Evolutionary conservation across 92 coral and sea anemone genomes (phyloP), one percentile per base, ranked within the genome.

Genomic region (Bergia puertoricense): DNA sequence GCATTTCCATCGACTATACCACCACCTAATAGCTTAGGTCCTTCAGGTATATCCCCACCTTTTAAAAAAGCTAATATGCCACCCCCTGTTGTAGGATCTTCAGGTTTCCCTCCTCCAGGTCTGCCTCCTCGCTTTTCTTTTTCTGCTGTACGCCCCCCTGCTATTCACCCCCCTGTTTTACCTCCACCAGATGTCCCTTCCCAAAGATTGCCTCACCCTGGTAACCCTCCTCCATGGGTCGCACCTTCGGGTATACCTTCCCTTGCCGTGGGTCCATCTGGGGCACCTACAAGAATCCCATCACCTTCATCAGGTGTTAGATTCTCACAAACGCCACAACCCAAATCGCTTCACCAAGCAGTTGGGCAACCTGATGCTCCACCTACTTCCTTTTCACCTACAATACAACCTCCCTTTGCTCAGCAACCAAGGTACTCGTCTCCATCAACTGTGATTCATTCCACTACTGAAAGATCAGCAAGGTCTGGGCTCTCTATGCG

Each of bases 1-100:
- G 74, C 90, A 0, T 86, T 88, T 13, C 91, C 86, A 9, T 88
- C 94, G 37, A 46, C 73, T 11, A 83, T 92, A 1, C 90, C 92
- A 8, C 91, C 86, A 5, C 92, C 94, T 43, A 0, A 2, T 51
- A 16, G 16, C 1, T 18, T 74, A 38, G 68, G 68, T 54, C 88
- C 91, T 41, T 82, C 82, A 68, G 82, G 89, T 11, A 83, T 92
- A 1, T 88, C 92, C 6, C 91, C 86, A 9, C 92, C 92, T 36
- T 14, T 10, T 51, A 16, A 5, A 37, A 9, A n/a, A 23, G 51
- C 79, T 62, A 22, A 11, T 5, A 30, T 42, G 23, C 85, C 20
- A 13, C 85, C 76, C 37, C 36, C 71, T 9, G 69, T 8, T 50
- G 67, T 79, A 5, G 77, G 22, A 30, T 77, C 91, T 39, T 91